Base-by-base conservation (phyloP, 2,113 vertebrate species). In the Myrmecophaga tridactyla region DNA sequence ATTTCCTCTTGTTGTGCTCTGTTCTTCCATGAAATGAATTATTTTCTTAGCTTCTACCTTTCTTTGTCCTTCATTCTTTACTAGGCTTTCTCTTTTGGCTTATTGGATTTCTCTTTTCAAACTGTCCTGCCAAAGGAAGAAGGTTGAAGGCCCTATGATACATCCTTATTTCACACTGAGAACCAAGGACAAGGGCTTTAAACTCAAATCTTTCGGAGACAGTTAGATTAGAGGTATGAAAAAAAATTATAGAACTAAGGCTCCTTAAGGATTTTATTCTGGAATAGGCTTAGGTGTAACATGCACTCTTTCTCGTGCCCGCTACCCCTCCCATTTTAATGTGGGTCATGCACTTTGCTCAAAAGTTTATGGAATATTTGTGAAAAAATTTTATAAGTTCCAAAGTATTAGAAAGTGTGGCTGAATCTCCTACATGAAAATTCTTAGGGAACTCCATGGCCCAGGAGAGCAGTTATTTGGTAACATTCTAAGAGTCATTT, bases 91-190 rank as follows among this genome's bases (percentile, higher is more conserved):
- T 89, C 78, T 73, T 93, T 86, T 20, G 67, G 73, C 41, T 29
- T 63, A 2, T 23, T 51, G n/a, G 6, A 62, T 92, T 92, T 73
- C 60, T 90, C 60, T 84, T 94, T 95, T 75, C 36, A 96, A 86
- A 83, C 25, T 92, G 29, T 34, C 46, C 36, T 88, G 51, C 36
- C 21, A 41, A 1, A 90, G 53, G 48, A 85, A 77, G 72, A 58
- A 41, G 27, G 21, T 43, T 75, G 63, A 84, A 69, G 81, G 36
- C 4, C 46, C 36, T 58, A 27, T 39, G 14, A 39, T 46, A 4
- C 25, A 13, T 14, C 41, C 13, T 31, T 69, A 63, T 94, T 73
- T 96, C 58, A 69, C n/a, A 76, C 27, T 15, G 31, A 80, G 2
- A 86, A 21, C 13, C 76, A 91, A 84, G 48, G 62, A 7, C 39